Percentiles rank a stretch among this genome's conserved stretches.
phyloP scores from a whole-genome alignment of 1,140 invertebrate species.

The Caenorhabditis remanei region DNA sequence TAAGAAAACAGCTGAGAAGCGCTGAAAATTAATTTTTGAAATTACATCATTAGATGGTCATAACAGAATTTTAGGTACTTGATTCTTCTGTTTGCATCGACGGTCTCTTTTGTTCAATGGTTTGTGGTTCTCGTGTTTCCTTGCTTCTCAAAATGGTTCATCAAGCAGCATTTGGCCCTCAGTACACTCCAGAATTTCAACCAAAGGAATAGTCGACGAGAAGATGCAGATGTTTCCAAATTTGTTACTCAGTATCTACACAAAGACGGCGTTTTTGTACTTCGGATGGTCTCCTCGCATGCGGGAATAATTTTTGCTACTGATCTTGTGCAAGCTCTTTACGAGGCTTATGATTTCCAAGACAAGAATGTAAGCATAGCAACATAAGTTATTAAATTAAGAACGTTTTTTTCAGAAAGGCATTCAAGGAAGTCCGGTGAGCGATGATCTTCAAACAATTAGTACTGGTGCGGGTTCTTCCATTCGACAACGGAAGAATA shows the following conservation, averaged over 20 bases:
- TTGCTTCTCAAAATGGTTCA: slow-evolving; percentile 63
- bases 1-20: slow-evolving; percentile 57
- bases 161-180: slow-evolving; percentile 63
- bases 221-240: slow-evolving; percentile 64
- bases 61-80: slow-evolving; percentile 35
- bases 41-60: neutral
- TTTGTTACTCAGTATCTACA: slow-evolving; percentile 80
- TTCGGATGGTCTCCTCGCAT: slow-evolving; percentile 79
- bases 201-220: slow-evolving; percentile 12
- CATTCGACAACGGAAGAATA: slow-evolving; percentile 12
- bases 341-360: slow-evolving; percentile 58
- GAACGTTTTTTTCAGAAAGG: neutral
- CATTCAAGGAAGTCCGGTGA: slow-evolving; percentile 10
- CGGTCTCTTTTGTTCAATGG: slow-evolving; percentile 77
- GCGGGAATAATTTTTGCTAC: slow-evolving; percentile 72
- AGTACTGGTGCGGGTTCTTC: slow-evolving; percentile 9
- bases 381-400: neutral
- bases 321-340: slow-evolving; percentile 67
- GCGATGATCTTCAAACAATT: slow-evolving; percentile 8
- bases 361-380: neutral
- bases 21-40: neutral
- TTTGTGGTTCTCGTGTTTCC: slow-evolving; percentile 68
- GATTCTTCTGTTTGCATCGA: slow-evolving; percentile 78
- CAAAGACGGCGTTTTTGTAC: slow-evolving; percentile 80
- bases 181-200: slow-evolving; percentile 57